phyloP scores from a whole-genome alignment of 2,797 vertebrate species.

The Falco rusticolus region DNA sequence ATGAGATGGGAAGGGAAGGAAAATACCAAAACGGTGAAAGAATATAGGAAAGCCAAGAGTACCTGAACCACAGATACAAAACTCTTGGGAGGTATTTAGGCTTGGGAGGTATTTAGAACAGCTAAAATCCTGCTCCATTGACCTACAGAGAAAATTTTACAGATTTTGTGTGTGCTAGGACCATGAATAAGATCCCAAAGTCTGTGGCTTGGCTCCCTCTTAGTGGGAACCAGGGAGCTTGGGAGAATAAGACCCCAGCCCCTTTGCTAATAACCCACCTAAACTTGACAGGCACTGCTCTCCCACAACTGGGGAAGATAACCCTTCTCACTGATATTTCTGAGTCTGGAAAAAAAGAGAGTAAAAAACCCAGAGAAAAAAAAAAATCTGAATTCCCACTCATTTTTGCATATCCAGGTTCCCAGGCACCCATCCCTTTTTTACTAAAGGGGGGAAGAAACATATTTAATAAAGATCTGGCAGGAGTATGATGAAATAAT shows the following conservation, averaged over 20 bases:
- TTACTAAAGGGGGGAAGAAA: constrained; percentile 23
- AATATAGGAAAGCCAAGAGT: background rate
- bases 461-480: constrained; percentile 69
- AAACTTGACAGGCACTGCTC: background rate
- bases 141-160: background rate
- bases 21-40: background rate
- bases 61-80: background rate
- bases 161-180: background rate
- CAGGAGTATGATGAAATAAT: constrained; percentile 70
- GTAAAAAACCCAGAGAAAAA: background rate
- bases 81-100: background rate
- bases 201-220: background rate
- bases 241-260: background rate
- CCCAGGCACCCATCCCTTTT: constrained; percentile 69
- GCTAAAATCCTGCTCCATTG: background rate
- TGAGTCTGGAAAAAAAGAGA: background rate
- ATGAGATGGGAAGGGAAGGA: background rate
- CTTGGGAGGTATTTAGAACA: background rate
- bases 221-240: background rate
- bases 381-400: constrained; percentile 44
- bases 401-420: constrained; percentile 70
- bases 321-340: constrained; percentile 14
- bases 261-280: background rate
- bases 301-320: background rate
- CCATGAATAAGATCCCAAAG: background rate